These are phyloP conservation scores for Columba guinea DNA, from an alignment of 2,797 vertebrate genomes.

Conservation along the genomic window DNA sequence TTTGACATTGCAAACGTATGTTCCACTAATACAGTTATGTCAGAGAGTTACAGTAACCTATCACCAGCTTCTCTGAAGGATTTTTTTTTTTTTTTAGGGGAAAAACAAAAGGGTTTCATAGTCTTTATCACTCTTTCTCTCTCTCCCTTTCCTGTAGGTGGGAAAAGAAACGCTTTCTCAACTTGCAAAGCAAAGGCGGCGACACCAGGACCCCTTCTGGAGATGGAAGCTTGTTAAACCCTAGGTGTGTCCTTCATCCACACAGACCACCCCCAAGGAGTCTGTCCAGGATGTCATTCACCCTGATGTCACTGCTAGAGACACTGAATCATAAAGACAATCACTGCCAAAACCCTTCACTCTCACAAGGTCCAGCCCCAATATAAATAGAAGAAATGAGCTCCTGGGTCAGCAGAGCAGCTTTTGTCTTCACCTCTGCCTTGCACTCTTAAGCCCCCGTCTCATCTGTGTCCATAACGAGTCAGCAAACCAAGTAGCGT, in stretches of 20 bases:
- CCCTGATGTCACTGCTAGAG: constrained; percentile 86
- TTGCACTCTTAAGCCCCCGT: constrained; percentile 54
- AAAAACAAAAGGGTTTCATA: background rate
- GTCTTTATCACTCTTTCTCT: background rate
- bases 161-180: constrained; percentile 93
- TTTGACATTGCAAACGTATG: background rate
- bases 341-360: constrained; percentile 82
- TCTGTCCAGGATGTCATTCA: constrained; percentile 73
- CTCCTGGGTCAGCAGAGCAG: constrained; percentile 62
- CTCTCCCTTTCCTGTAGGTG: constrained; percentile 79
- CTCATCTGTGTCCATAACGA: constrained; percentile 32
- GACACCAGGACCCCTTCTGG: constrained; percentile 92
- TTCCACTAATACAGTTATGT: background rate
- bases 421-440: constrained; percentile 56
- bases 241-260: constrained; percentile 79
- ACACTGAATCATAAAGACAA: constrained; percentile 94
- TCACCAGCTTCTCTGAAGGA: background rate
- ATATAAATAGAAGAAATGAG: constrained; percentile 56
- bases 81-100: background rate
- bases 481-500: constrained; percentile 45
- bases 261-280: constrained; percentile 79
- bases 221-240: constrained; percentile 98
- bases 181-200: constrained; percentile 96
- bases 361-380: constrained; percentile 59
- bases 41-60: background rate